Evolutionary conservation across 2,113 vertebrate genomes (phyloP), one percentile per base, ranked within the genome.

Genomic region (Accipiter virgatus): DNA sequence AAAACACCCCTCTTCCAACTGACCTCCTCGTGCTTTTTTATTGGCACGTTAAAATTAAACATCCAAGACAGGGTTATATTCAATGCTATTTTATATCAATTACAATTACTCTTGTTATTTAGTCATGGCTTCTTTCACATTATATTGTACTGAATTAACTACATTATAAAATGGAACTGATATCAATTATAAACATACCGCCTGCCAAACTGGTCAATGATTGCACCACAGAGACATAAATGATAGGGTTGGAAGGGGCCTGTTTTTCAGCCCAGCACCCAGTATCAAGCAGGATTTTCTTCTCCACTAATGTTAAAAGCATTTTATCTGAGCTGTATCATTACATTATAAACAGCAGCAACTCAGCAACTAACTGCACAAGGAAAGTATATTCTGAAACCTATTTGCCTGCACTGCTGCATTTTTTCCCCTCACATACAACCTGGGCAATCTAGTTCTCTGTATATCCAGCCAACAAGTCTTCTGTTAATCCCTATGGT

Each of bases 211-310:
- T 95, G 81, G 93, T 94, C 96, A 92, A 23, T 16, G 85, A 83
- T 79, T 95, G 86, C 89, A 21, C 82, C 94, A 95, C n/a, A 34
- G 59, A 75, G 68, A 73, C 91, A 21, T 58, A 93, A 97, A 96
- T 92, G 29, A 93, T 2, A 95, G 84, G 93, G 71, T 93, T 95
- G 85, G 48, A 86, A 94, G 55, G 25, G 84, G 63, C 65, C 21
- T 96, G 95, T 62, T 94, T 91, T 93, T 95, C 84, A 94, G 75
- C 86, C 73, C 87, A 81, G 93, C 83, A 80, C 65, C 61, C 78
- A 84, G 66, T 10, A 93, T 82, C 93, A 90, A 94, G 93, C 93
- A 95, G 93, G 87, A 97, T 94, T 96, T 96, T 96, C 95, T 86
- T 88, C 96, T 88, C 68, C 47, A 56, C 63, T 95, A 61, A 96